Conservation (phyloP, 2,113 vertebrate genomes). For the Dicaeum eximium region DNA sequence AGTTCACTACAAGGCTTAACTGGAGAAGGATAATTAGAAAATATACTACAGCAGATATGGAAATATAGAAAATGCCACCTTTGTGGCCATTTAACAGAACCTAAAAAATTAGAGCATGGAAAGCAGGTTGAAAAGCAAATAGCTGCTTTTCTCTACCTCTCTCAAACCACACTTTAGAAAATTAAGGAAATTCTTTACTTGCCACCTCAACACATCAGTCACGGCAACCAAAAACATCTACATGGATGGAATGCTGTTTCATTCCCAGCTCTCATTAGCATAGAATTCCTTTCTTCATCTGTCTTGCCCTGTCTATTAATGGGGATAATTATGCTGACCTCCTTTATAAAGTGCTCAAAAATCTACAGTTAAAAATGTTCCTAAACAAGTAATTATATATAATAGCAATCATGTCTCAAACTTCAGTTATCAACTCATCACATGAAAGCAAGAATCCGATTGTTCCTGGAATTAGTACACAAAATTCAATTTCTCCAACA, state of each 20-base stretch:
- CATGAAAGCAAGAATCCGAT: background rate
- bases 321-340: background rate
- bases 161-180: background rate
- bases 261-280: background rate
- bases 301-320: background rate
- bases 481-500: background rate
- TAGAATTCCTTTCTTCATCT: background rate
- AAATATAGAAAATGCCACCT: background rate
- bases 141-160: background rate
- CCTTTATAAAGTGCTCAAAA: background rate
- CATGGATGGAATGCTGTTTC: background rate
- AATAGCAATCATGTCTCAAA: background rate
- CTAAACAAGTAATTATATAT: background rate
- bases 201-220: background rate
- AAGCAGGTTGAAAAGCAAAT: background rate
- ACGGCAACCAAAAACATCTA: background rate
- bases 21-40: background rate
- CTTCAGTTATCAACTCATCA: background rate
- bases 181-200: background rate
- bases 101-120: background rate
- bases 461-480: background rate
- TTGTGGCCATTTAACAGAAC: background rate
- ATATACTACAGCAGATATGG: background rate
- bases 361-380: background rate
- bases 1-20: background rate